Conservation (phyloP, 1,140 invertebrate species). For the Caenorhabditis briggsae region DNA sequence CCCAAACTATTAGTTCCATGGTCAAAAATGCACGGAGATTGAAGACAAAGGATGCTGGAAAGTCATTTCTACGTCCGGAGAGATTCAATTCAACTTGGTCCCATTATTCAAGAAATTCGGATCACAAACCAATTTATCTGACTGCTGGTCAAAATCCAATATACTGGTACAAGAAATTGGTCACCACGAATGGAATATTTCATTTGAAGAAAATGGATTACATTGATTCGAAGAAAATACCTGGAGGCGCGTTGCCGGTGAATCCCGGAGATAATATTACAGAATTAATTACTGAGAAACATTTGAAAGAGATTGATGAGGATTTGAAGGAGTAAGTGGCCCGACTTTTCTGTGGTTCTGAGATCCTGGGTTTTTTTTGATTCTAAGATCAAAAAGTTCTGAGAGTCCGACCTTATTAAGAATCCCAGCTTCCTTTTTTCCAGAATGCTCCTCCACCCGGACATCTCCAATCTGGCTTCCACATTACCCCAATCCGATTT, state of each 20-base stretch:
- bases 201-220: constrained; percentile 4
- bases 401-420: too few relatives aligned
- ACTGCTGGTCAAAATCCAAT: not conserved
- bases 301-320: constrained; percentile 24
- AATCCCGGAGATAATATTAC: constrained; percentile 12
- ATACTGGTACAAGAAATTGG: not conserved
- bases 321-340: constrained; percentile 8
- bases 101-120: not conserved
- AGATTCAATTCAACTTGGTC: constrained; percentile 39
- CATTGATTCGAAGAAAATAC: not conserved
- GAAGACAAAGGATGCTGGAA: not conserved
- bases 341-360: not conserved
- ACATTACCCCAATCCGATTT: not conserved
- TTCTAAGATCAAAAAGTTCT: too few relatives aligned
- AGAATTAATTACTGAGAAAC: not conserved
- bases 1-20: not conserved
- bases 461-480: not conserved
- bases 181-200: not conserved
- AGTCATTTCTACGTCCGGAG: constrained; percentile 38
- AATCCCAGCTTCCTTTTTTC: not conserved
- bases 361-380: too few relatives aligned
- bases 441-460: not conserved
- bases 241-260: not conserved
- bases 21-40: constrained; percentile 3
- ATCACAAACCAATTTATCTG: not conserved